Conservation (phyloP, 1,140 invertebrate species). For the Eulimnadia texana region DNA sequence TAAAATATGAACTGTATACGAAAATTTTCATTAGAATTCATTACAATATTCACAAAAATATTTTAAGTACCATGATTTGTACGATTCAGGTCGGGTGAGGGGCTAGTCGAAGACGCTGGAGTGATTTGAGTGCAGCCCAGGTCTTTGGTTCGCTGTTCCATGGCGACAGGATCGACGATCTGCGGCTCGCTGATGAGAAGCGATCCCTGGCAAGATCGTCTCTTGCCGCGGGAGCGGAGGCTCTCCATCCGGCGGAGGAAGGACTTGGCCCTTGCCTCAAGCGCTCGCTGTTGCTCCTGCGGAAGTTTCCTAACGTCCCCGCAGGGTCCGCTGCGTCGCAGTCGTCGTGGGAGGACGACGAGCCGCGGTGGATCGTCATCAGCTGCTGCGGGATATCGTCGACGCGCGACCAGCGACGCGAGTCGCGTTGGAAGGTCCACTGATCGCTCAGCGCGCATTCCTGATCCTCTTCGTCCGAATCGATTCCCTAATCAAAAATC, state of each 20-base stretch:
- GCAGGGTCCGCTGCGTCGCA: conserved; percentile 1
- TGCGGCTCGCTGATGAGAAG: conserved; percentile 14
- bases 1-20: too few relatives aligned
- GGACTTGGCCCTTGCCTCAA: conserved; percentile 68
- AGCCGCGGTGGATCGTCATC: conserved; percentile 39
- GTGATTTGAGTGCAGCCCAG: conserved; percentile 44
- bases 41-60: too few relatives aligned
- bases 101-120: conserved; percentile 4
- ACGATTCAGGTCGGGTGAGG: background rate
- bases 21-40: too few relatives aligned
- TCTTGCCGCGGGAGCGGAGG: conserved; percentile 47
- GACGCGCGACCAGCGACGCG: conserved; percentile 74
- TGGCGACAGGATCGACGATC: conserved; percentile 49
- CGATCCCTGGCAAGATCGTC: conserved; percentile 36
- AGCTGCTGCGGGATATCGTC: background rate
- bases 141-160: conserved; percentile 56
- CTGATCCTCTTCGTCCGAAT: conserved; percentile 78
- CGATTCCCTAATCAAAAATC: conserved; percentile 45
- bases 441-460: conserved; percentile 77
- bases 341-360: background rate
- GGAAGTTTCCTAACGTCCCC: conserved; percentile 28
- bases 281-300: conserved; percentile 61
- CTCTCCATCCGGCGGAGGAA: conserved; percentile 64
- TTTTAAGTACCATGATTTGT: too few relatives aligned
- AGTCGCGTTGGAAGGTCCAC: conserved; percentile 84